Base-by-base conservation (phyloP, 2,797 vertebrate species). In the Leontopithecus rosalia region DNA sequence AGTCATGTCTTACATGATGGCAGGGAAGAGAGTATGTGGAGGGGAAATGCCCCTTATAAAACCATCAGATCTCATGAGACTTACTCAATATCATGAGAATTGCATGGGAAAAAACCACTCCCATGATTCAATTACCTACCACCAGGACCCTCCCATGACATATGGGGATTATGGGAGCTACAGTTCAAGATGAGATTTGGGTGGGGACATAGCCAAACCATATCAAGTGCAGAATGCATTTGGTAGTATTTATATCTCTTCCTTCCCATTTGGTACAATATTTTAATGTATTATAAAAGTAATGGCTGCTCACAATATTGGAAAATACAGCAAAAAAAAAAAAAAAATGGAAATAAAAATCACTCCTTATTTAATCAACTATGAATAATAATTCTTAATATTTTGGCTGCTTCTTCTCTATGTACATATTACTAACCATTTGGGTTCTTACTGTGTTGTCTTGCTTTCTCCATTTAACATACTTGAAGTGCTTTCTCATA, bases 241-340 rank as follows among this genome's bases (percentile, higher is more conserved):
- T 24, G 11, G 19, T 94, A 6, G 6, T 84, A 46, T 93, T 88
- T 57, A 39, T 39, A 48, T 72, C 41, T 94, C 58, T 88, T 70
- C 14, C 26, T 95, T 96, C 17, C 5, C 30, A 82, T 90, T 75
- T 55, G 50, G 26, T 52, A 67, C n/a, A 75, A 81, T 48, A 72
- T 82, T 89, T 83, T 73, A 97, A 86, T 57, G 14, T 57, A 72
- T 82, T 58, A 80, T 67, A 55, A 90, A 95, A 95, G 41, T 36
- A 36, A 97, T 9, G 1, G 39, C 46, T 95, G 15, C 55, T 95
- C 14, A 85, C 64, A 88, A 93, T 33, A 91, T 24, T 88, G 13
- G 33, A 81, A 93, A 88, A 95, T 43, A 64, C 1, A 52, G 17
- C 4, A 12, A 46, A 30, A 39, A 12, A 46, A 30, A 39, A 93